Conservation (phyloP, 2,113 vertebrate genomes). For the Arvicanthis niloticus region DNA sequence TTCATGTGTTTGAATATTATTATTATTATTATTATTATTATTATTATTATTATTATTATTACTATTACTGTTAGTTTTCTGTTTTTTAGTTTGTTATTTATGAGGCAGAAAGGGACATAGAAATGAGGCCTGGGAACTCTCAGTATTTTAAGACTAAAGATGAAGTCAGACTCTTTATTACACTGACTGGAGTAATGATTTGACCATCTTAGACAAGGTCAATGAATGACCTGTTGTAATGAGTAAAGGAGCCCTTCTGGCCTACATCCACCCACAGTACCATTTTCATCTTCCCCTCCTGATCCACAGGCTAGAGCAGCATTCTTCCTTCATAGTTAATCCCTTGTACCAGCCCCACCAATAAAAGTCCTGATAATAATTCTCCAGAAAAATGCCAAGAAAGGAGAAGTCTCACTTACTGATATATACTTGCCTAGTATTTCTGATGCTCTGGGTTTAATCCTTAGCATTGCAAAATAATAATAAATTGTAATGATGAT, state of each 20-base stretch:
- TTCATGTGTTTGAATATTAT: background rate
- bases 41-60: background rate
- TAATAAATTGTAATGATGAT: background rate
- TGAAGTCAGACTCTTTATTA: background rate
- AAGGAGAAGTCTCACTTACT: background rate
- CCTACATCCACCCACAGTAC: background rate
- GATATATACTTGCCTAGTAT: background rate
- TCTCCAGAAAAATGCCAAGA: background rate
- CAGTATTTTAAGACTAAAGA: background rate
- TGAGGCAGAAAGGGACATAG: background rate
- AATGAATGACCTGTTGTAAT: background rate
- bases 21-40: background rate
- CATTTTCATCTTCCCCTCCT: background rate
- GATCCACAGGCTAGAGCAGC: background rate
- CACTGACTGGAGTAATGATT: background rate
- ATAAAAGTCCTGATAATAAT: background rate
- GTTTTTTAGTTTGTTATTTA: background rate
- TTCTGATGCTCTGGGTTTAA: background rate
- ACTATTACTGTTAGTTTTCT: background rate
- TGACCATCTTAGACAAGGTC: background rate
- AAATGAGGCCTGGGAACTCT: background rate
- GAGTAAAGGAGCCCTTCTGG: background rate
- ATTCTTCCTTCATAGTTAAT: background rate
- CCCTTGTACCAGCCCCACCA: background rate
- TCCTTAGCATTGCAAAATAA: background rate